These are phyloP conservation scores for Rhinogobius similis DNA, from an alignment of 2,113 vertebrate genomes.

Conservation along the genomic window DNA sequence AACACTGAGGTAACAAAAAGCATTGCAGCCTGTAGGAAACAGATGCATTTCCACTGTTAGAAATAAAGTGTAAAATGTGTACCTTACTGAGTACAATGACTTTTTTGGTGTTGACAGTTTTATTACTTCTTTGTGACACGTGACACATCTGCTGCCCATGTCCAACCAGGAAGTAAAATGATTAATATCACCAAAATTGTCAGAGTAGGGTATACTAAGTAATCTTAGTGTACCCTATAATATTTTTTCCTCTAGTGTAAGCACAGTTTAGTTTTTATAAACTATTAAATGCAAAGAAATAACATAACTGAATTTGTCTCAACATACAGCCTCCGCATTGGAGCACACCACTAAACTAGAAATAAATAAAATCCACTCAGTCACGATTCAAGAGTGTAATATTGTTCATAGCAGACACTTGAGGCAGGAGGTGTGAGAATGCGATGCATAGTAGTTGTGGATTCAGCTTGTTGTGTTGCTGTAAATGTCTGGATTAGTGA, in stretches of 20 bases:
- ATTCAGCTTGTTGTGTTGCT: conserved; percentile 13
- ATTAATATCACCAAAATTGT: too few relatives aligned
- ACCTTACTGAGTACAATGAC: too few relatives aligned
- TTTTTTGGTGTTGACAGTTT: too few relatives aligned
- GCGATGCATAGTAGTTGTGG: conserved; percentile 20
- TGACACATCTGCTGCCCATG: too few relatives aligned
- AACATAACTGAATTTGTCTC: background rate
- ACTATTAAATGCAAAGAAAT: background rate
- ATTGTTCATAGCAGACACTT: background rate
- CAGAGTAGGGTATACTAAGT: too few relatives aligned
- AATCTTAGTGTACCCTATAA: background rate
- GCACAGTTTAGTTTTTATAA: too few relatives aligned
- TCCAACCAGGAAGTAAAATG: too few relatives aligned
- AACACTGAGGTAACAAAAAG: conserved; percentile 27
- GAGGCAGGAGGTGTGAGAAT: background rate
- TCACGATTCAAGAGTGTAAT: background rate
- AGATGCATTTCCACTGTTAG: too few relatives aligned
- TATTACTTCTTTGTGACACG: too few relatives aligned
- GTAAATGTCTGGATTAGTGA: conserved; percentile 47
- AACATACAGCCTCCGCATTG: background rate
- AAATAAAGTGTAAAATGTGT: too few relatives aligned
- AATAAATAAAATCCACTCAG: conserved; percentile 22
- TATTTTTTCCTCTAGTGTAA: too few relatives aligned
- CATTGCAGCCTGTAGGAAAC: conserved; percentile 42
- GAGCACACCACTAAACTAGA: background rate